Evolutionary conservation across 2,797 vertebrate species (phyloP).

Genomic region (Steatocranus sp.): DNA sequence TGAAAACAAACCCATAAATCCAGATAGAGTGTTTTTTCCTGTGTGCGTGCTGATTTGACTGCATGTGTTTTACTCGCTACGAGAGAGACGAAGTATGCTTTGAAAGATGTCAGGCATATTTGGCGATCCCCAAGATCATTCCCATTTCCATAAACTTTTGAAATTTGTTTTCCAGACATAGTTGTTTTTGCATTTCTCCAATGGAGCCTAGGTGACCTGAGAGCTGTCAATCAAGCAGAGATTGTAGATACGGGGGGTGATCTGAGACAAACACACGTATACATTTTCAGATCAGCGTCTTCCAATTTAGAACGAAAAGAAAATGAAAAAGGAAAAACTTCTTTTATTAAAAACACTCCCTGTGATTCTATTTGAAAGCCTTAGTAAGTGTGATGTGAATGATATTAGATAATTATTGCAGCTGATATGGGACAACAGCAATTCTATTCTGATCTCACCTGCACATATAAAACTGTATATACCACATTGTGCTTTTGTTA

Average conservation of each 20-base stretch:
- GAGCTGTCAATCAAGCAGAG: constrained; percentile 29
- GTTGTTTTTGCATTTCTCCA: constrained; percentile 7
- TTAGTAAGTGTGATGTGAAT: neutral
- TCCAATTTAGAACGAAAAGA: neutral
- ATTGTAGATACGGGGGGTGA: neutral
- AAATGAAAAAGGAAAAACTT: neutral
- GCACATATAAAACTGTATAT: neutral
- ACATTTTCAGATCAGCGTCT: neutral
- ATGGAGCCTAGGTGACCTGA: neutral
- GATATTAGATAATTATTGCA: neutral
- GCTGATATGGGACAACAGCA: neutral
- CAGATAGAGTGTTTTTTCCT: neutral
- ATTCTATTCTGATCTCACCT: neutral
- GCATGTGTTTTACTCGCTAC: neutral
- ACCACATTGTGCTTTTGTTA: neutral
- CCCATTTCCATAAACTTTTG: constrained; percentile 47
- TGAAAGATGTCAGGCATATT: neutral
- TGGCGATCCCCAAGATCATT: constrained; percentile 17
- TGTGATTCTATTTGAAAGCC: neutral
- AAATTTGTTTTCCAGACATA: constrained; percentile 39
- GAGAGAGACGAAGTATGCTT: neutral
- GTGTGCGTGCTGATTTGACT: neutral
- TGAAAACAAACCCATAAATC: neutral
- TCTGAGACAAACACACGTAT: neutral
- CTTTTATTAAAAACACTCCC: neutral